Evolutionary conservation across 2,888 invertebrate species (phyloP), one percentile per base, ranked within the genome.

Genomic region (Subacronicta megacephala): DNA sequence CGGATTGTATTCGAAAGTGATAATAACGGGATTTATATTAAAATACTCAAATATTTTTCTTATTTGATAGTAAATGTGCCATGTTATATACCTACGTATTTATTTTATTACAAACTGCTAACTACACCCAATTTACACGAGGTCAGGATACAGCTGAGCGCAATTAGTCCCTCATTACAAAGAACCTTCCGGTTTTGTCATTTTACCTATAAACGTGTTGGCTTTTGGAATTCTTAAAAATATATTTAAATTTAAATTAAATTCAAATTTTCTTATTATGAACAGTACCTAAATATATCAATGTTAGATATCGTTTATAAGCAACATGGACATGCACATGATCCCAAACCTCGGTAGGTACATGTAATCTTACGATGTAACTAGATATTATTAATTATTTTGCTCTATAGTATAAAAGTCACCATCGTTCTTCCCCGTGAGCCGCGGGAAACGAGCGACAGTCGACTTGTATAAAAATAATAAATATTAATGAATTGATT

Each of bases 401-500:
- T 58, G 49, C 44, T 55, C 37, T 62, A 70, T 75, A 74, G 75
- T 81, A 80, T 78, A 78, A 78, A 67, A 76, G 79, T 73, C 74
- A 67, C 77, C 70, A 72, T 73, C 66, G 64, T 62, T 78, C 70
- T 73, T 72, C 65, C 73, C 83, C 85, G 77, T 84, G 90, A 91
- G 91, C 90, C 90, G 56, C 40, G 72, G 82, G 74, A 65, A 77
- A 73, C 44, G 77, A 77, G 58, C 75, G 77, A 72, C 62, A 74
- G 80, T 73, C 70, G 74, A 82, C 77, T 77, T 60, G 66, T 89
- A 87, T 72, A 85, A 84, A 87, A 86, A 85, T 87, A 87, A 86
- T 83, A 86, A 81, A 58, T 64, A 59, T 61, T 49, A 63, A 68
- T 71, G 62, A 61, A 46, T 76, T 76, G 70, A 74, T 77, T 75